phyloP scores from a whole-genome alignment of 2,888 invertebrate species.

The Ptilodon capucinus region DNA sequence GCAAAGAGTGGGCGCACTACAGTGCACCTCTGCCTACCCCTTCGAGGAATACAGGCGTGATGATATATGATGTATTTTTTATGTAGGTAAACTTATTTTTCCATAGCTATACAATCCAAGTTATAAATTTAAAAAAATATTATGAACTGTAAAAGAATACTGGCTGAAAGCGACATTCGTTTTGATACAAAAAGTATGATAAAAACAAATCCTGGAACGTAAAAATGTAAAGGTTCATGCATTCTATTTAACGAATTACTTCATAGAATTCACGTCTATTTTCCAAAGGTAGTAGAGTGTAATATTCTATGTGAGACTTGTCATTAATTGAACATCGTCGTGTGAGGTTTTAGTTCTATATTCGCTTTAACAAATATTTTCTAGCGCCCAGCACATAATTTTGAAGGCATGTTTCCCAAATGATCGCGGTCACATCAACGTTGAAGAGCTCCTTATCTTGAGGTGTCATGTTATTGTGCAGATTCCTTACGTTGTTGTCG shows the following conservation, averaged over 20 bases:
- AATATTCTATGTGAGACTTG: not conserved
- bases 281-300: not conserved
- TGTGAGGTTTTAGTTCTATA: conserved; percentile 1
- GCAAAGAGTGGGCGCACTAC: too few relatives aligned
- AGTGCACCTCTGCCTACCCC: too few relatives aligned
- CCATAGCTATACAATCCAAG: too few relatives aligned
- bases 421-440: conserved; percentile 29
- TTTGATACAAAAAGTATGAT: not conserved
- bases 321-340: conserved; percentile 10
- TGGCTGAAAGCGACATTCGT: not conserved
- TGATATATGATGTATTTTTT: too few relatives aligned
- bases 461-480: conserved; percentile 17
- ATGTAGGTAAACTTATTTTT: too few relatives aligned
- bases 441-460: conserved; percentile 30
- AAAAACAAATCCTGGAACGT: not conserved
- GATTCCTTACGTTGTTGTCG: conserved; percentile 26
- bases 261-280: not conserved
- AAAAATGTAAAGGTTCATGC: not conserved
- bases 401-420: conserved; percentile 32
- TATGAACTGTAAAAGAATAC: too few relatives aligned
- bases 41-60: too few relatives aligned
- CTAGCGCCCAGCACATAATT: conserved; percentile 27
- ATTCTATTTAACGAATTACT: too few relatives aligned
- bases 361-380: conserved; percentile 20
- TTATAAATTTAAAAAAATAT: too few relatives aligned